Conservation (phyloP, 2,797 vertebrate genomes). For the Hippocampus kuda region DNA sequence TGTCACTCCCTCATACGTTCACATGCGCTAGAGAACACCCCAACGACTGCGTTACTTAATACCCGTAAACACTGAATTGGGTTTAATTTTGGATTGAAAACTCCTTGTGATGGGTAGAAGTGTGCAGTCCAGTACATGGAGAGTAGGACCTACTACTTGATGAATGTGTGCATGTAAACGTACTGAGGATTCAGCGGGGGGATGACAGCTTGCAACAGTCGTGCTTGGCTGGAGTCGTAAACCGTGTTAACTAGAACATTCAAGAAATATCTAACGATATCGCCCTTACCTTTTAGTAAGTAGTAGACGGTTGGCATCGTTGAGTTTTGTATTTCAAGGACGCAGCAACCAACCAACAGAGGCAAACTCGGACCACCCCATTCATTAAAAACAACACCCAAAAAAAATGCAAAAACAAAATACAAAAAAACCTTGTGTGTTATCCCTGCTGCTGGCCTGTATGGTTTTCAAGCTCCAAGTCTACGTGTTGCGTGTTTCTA, state of each 20-base stretch:
- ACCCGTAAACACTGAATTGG: background rate
- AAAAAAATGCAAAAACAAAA: background rate
- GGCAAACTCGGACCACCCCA: constrained; percentile 25
- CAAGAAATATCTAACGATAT: constrained; percentile 24
- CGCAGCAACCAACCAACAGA: constrained; percentile 35
- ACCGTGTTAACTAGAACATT: constrained; percentile 24
- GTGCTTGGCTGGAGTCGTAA: constrained; percentile 7
- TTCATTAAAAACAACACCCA: background rate
- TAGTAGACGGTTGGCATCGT: constrained; percentile 31
- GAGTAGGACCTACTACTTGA: background rate
- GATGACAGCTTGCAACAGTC: constrained; percentile 28
- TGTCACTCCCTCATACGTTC: constrained; percentile 19
- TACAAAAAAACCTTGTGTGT: constrained; percentile 31
- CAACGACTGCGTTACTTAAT: background rate
- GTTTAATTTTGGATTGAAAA: background rate
- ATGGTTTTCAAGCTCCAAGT: constrained; percentile 30
- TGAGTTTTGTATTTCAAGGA: constrained; percentile 53
- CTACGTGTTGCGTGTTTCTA: constrained; percentile 51
- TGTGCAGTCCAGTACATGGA: background rate
- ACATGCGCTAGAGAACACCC: background rate
- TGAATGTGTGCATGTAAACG: constrained; percentile 2
- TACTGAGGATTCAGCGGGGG: constrained; percentile 18
- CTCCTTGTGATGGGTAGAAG: background rate
- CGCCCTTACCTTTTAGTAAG: constrained; percentile 19
- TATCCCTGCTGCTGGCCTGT: constrained; percentile 36